Evolutionary conservation across 2,888 invertebrate genomes (phyloP).

Genomic region (Cheilosia scutellata): DNA sequence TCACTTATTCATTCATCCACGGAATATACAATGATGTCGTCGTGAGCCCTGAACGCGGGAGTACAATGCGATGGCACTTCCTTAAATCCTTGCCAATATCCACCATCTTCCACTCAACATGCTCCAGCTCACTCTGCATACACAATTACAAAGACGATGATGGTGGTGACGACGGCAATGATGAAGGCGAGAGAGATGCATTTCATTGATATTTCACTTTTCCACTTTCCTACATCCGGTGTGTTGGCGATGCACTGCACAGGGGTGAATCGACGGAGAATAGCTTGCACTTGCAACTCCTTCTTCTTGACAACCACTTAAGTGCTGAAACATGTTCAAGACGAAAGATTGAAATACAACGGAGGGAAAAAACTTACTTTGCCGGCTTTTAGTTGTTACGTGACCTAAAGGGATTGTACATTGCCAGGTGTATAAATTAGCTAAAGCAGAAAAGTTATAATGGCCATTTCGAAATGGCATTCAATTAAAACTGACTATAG

Average conservation of each 20-base stretch:
- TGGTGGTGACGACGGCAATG: not conserved
- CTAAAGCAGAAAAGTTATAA: constrained; percentile 43
- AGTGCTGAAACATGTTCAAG: constrained; percentile 75
- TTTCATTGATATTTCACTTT: constrained; percentile 74
- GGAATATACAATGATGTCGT: constrained; percentile 42
- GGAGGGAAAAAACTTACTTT: constrained; percentile 24
- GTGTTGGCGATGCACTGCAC: not conserved
- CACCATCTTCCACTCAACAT: constrained; percentile 10
- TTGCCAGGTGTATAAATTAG: constrained; percentile 53
- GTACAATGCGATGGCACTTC: constrained; percentile 48
- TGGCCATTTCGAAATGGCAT: constrained; percentile 33
- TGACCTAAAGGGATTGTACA: constrained; percentile 53
- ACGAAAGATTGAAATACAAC: constrained; percentile 59
- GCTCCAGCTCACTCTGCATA: constrained; percentile 4
- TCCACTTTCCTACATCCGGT: constrained; percentile 66
- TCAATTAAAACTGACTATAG: constrained; percentile 56
- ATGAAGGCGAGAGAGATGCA: constrained; percentile 37
- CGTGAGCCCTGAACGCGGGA: constrained; percentile 21
- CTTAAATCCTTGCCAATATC: constrained; percentile 47
- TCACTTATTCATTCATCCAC: constrained; percentile 60
- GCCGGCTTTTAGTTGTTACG: constrained; percentile 58
- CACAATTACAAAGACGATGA: constrained; percentile 1
- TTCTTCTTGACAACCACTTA: constrained; percentile 52
- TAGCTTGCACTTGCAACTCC: constrained; percentile 44
- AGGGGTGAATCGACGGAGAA: not conserved